Evolutionary conservation across 2,888 invertebrate species (phyloP).

Genomic region (Lasioglossum lativentre): DNA sequence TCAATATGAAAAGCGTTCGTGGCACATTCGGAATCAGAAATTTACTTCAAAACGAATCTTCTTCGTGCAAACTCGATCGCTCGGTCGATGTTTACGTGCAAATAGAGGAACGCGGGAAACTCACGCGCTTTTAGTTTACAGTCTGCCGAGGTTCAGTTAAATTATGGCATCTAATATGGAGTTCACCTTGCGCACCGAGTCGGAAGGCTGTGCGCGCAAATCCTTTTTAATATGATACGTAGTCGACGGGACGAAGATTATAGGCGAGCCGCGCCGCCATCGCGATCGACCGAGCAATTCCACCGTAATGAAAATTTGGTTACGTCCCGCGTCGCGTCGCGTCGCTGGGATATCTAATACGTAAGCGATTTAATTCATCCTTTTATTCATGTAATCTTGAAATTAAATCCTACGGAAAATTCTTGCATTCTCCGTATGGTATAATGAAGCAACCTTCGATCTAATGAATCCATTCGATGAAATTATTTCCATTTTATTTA

Average conservation of each 20-base stretch:
- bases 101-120: constrained; percentile 28
- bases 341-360: constrained; percentile 16
- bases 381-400: background rate
- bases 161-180: constrained; percentile 63
- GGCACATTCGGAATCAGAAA: background rate
- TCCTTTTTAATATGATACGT: constrained; percentile 51
- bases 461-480: background rate
- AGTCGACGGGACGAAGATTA: constrained; percentile 21
- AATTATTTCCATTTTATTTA: background rate
- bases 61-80: constrained; percentile 26
- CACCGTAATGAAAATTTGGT: constrained; percentile 2
- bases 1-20: background rate
- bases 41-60: background rate
- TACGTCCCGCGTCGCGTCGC: no score
- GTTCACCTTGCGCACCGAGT: constrained; percentile 32
- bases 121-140: constrained; percentile 31
- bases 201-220: constrained; percentile 37
- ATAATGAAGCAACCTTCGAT: background rate
- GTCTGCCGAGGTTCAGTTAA: constrained; percentile 41
- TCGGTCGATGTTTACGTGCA: constrained; percentile 22
- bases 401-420: background rate
- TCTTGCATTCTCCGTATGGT: background rate
- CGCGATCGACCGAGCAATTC: background rate
- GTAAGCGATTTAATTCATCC: constrained; percentile 8
- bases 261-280: background rate